Base-by-base conservation (phyloP, 1,140 invertebrate genomes). In the Dolichoris vasculosae region DNA sequence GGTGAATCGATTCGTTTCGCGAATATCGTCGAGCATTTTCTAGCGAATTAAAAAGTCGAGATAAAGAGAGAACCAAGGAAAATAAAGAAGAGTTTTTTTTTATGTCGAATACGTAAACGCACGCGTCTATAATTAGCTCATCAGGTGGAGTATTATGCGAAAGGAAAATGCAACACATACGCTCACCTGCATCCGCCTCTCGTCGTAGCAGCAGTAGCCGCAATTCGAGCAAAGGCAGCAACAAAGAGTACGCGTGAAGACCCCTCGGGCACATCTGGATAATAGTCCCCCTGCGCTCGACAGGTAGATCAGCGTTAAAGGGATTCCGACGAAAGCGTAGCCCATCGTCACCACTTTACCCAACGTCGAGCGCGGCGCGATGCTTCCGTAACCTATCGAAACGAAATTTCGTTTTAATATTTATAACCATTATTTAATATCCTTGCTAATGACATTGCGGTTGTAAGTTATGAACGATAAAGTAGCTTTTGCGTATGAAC, bases 281-380 rank as follows among this genome's bases (percentile, higher is more conserved):
- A 98, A 92, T 11, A 97, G 95, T 84, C 97, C 96, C 78, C 97
- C 97, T 13, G 97, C 96, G 85, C 96, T 97, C 40, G 96, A 97
- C 81, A 98, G 94, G 92, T 98, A 98, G 11, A 99, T 95, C 63
- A 99, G 94, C 86, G 98, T 98, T 85, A 99, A 92, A 0, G 98
- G 98, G 88, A 99, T 98, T 26, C 98, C 98, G 26, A 98, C 94
- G 64, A 96, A 95, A 20, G 97, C 97, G 93, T 98, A 99, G 13
- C 97, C 95, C 91, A 98, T 97, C 8, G 98, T 98, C 0, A 97
- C 96, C 46, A 97, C 94, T 91, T 97, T 96, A 0, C 97, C 97
- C 59, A 96, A 93, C 0, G 96, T 95, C n/a, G 96, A 96, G 85
- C 95, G 95, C 1, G 97, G 97, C 0, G 96, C 96, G 46, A 98